These are phyloP conservation scores for Limnephilus lunatus DNA, from an alignment of 2,888 invertebrate species.

Conservation along the genomic window DNA sequence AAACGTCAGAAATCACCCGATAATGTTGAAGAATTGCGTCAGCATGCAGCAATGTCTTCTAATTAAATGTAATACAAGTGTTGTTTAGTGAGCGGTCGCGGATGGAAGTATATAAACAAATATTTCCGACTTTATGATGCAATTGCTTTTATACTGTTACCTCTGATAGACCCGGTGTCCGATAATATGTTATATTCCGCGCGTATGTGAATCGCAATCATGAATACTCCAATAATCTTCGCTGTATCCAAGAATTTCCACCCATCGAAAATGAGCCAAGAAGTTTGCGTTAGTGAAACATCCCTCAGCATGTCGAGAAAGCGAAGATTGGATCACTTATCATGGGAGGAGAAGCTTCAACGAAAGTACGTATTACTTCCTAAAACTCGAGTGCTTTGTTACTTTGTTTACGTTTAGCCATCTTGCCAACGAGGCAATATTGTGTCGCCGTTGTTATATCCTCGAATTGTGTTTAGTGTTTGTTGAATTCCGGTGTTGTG, in stretches of 20 bases:
- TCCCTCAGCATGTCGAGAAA: constrained; percentile 72
- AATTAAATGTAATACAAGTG: constrained; percentile 17
- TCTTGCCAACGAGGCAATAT: constrained; percentile 33
- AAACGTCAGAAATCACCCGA: constrained; percentile 11
- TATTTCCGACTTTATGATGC: constrained; percentile 31
- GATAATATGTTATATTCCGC: constrained; percentile 36
- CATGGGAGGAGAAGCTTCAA: constrained; percentile 92
- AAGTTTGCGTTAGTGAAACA: constrained; percentile 66
- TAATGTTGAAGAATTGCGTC: constrained; percentile 46
- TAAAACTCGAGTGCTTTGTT: background rate
- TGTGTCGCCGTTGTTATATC: background rate
- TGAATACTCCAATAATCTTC: constrained; percentile 77
- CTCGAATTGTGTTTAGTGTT: background rate
- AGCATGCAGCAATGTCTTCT: constrained; percentile 26
- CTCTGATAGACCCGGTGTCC: constrained; percentile 29
- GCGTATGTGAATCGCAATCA: constrained; percentile 65
- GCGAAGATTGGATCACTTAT: constrained; percentile 87
- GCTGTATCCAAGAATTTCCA: constrained; percentile 76
- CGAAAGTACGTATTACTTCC: constrained; percentile 82
- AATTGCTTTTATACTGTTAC: constrained; percentile 18
- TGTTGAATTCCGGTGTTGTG: constrained; percentile 51
- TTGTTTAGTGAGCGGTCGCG: constrained; percentile 24
- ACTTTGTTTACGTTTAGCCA: background rate
- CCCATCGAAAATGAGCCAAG: constrained; percentile 71
- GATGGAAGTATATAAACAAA: constrained; percentile 41